Base-by-base conservation (phyloP, 2,797 vertebrate species). In the Nasua narica region DNA sequence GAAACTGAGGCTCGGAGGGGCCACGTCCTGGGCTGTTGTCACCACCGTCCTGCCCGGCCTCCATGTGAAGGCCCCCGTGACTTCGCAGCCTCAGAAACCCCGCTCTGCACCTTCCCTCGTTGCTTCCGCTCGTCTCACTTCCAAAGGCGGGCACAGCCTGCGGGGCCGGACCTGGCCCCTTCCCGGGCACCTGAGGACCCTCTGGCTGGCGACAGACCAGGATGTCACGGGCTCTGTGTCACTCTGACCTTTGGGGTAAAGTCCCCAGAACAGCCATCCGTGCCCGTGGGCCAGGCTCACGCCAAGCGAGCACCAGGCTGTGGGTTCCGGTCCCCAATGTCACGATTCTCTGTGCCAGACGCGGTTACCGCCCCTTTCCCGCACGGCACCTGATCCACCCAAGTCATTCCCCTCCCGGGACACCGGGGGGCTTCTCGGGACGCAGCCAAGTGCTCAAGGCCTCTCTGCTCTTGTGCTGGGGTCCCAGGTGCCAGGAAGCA, bases 371-470 rank as follows among this genome's bases (percentile, higher is more conserved):
- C 15, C n/a, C 54, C 4, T 25, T n/a, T 48, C 56, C 48, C 10
- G 7, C 2, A 8, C 35, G 9, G 69, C 83, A 9, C 19, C 70
- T 52, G 15, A 3, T 25, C 87, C 19, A 16, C 8, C 54, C 13
- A 27, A 43, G 14, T 18, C 9, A 35, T 65, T 37, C 67, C 48
- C 23, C 6, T 27, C 46, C 81, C 13, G 27, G 10, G 58, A 35
- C 50, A 4, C 1, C 0, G 7, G 40, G 3, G 43, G 35, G 16
- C n/a, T 77, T 54, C 27, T 23, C 48, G 32, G 27, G 23, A 7
- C 0, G 5, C 43, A 19, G 21, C 2, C 10, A 13, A 19, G 37
- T 0, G 0, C 0, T 0, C 18, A 14, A 13, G 25, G 4, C 5
- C 0, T 70, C 70, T 54, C 12, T 9, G 25, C 19, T 43, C 67